These are phyloP conservation scores for Hemibagrus wyckioides DNA, from an alignment of 2,113 vertebrate species.

Conservation along the genomic window DNA sequence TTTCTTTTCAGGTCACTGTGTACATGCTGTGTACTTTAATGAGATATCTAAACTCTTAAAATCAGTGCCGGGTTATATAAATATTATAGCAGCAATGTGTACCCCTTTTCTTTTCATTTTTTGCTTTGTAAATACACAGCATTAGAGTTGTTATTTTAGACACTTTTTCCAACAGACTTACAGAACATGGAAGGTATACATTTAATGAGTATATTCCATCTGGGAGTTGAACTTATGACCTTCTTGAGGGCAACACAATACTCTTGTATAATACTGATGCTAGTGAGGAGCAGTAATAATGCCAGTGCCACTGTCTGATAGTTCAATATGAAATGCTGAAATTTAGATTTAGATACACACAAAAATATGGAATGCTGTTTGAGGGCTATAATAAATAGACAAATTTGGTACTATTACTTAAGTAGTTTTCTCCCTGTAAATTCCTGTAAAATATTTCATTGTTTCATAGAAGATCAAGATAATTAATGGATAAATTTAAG, in stretches of 20 bases:
- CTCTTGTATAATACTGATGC: background rate
- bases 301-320: background rate
- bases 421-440: background rate
- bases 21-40: conserved; percentile 48
- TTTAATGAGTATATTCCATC: background rate
- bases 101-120: too few relatives aligned
- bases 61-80: conserved; percentile 26
- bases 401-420: background rate
- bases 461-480: background rate
- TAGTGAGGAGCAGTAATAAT: background rate
- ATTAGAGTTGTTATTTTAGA: background rate
- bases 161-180: background rate
- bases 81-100: conserved; percentile 52
- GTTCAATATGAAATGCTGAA: background rate
- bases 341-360: too few relatives aligned
- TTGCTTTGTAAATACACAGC: conserved; percentile 12
- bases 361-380: background rate
- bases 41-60: conserved; percentile 43
- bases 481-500: background rate
- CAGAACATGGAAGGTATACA: background rate
- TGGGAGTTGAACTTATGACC: background rate
- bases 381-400: background rate
- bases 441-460: background rate
- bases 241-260: background rate
- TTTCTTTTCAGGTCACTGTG: conserved; percentile 40